These are phyloP conservation scores for Pogona vitticeps DNA, from an alignment of 2,113 vertebrate genomes.

Conservation along the genomic window DNA sequence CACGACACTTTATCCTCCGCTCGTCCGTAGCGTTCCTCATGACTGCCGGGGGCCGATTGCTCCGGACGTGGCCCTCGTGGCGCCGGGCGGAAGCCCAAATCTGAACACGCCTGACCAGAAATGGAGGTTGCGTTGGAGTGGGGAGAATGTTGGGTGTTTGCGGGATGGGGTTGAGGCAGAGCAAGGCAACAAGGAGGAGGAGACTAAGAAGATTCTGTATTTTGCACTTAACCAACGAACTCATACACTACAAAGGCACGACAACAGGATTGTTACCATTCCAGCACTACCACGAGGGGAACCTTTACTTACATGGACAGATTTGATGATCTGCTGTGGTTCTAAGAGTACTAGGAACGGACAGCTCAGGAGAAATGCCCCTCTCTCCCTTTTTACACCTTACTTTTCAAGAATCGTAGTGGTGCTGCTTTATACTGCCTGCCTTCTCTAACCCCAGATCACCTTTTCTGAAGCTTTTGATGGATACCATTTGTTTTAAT, in stretches of 20 bases:
- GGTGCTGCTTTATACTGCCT: slow-evolving; percentile 71
- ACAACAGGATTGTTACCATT: background rate
- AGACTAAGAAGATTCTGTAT: slow-evolving; percentile 26
- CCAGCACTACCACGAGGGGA: slow-evolving; percentile 18
- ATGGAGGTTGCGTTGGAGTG: no score
- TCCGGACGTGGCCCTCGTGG: background rate
- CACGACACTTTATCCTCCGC: rapidly evolving
- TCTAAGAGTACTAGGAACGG: background rate
- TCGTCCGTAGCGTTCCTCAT: background rate
- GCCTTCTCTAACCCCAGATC: slow-evolving; percentile 52
- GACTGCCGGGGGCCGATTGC: background rate
- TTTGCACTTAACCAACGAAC: slow-evolving; percentile 68
- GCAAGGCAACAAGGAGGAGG: background rate
- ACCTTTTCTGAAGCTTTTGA: slow-evolving; percentile 30
- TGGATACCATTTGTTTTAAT: slow-evolving; percentile 58
- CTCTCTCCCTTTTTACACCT: slow-evolving; percentile 12
- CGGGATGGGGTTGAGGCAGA: background rate
- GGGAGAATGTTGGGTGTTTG: no score
- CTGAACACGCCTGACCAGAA: background rate
- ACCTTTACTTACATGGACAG: slow-evolving; percentile 42
- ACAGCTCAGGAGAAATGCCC: background rate
- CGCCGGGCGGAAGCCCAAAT: background rate
- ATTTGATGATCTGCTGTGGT: slow-evolving; percentile 29
- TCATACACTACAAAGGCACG: slow-evolving; percentile 55
- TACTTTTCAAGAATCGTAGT: slow-evolving; percentile 67